These are phyloP conservation scores for Steatornis caripensis DNA, from an alignment of 2,113 vertebrate genomes.

Conservation along the genomic window DNA sequence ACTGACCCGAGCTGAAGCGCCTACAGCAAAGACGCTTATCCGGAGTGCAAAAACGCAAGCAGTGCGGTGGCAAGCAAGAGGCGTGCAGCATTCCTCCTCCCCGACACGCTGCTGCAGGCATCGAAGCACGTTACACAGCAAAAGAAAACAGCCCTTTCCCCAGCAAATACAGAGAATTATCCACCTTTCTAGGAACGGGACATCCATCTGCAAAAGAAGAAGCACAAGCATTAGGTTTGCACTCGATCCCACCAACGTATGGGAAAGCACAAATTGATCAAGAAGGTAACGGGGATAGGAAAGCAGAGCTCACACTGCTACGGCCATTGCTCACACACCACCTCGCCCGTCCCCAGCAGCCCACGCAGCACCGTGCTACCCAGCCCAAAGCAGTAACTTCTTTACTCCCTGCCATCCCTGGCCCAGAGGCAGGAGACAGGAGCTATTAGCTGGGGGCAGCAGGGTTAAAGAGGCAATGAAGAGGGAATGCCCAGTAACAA, in stretches of 20 bases:
- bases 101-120: neutral
- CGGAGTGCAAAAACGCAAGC: neutral
- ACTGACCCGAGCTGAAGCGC: accelerated
- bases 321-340: neutral
- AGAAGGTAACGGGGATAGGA: neutral
- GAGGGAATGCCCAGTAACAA: neutral
- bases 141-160: neutral
- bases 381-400: neutral
- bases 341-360: neutral
- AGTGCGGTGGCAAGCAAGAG: neutral
- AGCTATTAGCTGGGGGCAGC: neutral
- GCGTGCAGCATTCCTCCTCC: neutral
- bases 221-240: conserved; percentile 37
- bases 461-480: neutral
- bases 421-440: neutral
- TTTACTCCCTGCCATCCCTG: neutral
- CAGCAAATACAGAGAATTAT: neutral
- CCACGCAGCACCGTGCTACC: neutral
- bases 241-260: neutral
- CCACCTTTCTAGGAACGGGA: conserved; percentile 83
- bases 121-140: neutral
- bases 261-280: neutral
- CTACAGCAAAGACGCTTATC: neutral
- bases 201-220: conserved; percentile 83
- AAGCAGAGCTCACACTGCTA: no score